phyloP scores from a whole-genome alignment of 2,113 vertebrate genomes.

The Brachypteracias leptosomus region DNA sequence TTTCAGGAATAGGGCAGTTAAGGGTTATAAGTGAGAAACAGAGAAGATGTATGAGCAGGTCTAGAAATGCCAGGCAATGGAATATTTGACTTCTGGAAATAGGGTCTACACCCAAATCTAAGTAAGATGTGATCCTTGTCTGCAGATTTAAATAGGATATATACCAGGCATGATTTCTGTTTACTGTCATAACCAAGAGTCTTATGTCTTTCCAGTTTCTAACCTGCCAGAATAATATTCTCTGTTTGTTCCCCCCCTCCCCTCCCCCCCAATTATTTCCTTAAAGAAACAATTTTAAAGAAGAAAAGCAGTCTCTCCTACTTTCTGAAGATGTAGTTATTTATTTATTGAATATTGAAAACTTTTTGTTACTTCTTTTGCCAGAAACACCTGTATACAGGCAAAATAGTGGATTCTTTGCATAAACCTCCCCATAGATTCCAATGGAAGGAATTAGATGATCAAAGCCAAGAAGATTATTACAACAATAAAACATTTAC shows the following conservation, averaged over 20 bases:
- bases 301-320: neutral
- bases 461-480: neutral
- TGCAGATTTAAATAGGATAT: neutral
- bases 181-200: neutral
- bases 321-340: neutral
- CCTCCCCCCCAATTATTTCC: neutral
- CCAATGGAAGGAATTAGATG: neutral
- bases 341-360: neutral
- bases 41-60: neutral
- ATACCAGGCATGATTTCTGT: neutral
- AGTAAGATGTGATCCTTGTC: neutral
- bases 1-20: neutral
- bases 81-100: neutral
- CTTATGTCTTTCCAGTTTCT: neutral
- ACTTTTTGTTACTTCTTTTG: neutral
- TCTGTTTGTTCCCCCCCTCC: no score
- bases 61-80: neutral
- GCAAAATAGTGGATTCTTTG: neutral
- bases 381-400: neutral
- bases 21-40: neutral
- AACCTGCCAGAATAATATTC: neutral
- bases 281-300: neutral
- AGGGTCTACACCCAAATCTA: neutral
- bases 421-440: neutral
- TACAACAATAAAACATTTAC: neutral